Evolutionary conservation across 2,113 vertebrate species (phyloP).

Genomic region (Anthoscopus minutus): DNA sequence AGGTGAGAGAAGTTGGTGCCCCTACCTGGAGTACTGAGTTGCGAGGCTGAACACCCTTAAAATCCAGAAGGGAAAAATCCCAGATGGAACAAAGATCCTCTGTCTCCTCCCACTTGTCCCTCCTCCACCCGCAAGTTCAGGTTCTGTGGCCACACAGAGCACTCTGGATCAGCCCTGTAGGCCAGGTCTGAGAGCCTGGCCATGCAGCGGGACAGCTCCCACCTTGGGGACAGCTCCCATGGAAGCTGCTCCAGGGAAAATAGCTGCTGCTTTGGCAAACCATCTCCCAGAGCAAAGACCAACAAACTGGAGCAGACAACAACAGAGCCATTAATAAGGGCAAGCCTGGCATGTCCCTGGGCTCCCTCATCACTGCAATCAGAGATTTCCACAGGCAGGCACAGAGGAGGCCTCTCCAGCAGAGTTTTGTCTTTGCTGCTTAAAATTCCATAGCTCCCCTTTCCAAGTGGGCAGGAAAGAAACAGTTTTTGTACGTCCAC

Average conservation of each 20-base stretch:
- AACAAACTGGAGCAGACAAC: constrained; percentile 37
- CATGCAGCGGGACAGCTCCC: neutral
- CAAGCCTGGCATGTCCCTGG: constrained; percentile 18
- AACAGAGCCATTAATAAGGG: constrained; percentile 38
- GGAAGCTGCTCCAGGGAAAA: neutral
- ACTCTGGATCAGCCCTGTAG: neutral
- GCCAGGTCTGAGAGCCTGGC: neutral
- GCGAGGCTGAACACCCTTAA: neutral
- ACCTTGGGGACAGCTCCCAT: accelerated
- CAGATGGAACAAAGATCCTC: neutral
- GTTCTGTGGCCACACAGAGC: neutral
- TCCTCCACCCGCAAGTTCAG: neutral
- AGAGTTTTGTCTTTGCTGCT: constrained; percentile 52
- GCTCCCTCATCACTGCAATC: neutral
- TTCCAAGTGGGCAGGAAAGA: neutral
- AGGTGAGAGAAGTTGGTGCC: neutral
- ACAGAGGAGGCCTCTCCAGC: constrained; percentile 31
- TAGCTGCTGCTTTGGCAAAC: neutral
- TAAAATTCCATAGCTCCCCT: constrained; percentile 48
- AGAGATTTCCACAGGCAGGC: neutral
- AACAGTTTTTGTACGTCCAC: neutral
- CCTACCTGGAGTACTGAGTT: neutral
- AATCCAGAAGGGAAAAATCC: neutral
- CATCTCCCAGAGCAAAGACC: neutral
- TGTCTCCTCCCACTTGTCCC: neutral